These are phyloP conservation scores for Emys orbicularis DNA, from an alignment of 2,797 vertebrate genomes.

Conservation along the genomic window DNA sequence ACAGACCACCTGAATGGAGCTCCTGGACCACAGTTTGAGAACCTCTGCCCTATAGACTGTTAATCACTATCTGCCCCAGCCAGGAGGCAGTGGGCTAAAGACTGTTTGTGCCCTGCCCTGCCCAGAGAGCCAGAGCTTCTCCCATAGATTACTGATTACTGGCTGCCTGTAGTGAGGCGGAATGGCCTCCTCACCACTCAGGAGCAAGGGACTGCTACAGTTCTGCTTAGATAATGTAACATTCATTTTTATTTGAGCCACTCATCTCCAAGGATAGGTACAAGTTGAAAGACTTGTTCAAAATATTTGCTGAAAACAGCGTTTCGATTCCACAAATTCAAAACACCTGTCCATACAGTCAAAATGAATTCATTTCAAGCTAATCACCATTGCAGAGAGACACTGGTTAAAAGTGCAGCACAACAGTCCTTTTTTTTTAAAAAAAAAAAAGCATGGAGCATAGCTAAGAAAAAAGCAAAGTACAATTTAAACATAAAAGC, in stretches of 20 bases:
- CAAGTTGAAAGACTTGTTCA: not conserved
- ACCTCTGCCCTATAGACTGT: too few relatives aligned
- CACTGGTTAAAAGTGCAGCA: not conserved
- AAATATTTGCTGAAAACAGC: not conserved
- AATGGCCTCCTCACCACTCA: too few relatives aligned
- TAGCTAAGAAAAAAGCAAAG: not conserved
- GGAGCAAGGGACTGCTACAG: too few relatives aligned
- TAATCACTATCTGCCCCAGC: too few relatives aligned
- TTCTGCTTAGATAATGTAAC: not conserved
- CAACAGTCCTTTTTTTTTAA: not conserved
- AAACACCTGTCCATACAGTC: constrained; percentile 21
- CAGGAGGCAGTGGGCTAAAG: too few relatives aligned
- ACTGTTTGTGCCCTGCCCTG: too few relatives aligned
- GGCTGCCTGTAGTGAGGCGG: too few relatives aligned
- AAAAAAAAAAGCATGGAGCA: not conserved
- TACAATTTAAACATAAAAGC: not conserved
- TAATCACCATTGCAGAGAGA: not conserved
- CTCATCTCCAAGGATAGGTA: not conserved
- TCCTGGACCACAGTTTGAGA: too few relatives aligned
- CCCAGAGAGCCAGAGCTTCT: too few relatives aligned
- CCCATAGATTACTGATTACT: too few relatives aligned
- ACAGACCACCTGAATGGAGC: too few relatives aligned
- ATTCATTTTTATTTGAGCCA: not conserved
- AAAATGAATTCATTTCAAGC: constrained; percentile 7
- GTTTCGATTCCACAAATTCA: constrained; percentile 28